Percentiles rank a stretch among this genome's conserved stretches.
Evolutionary conservation across 1,140 invertebrate genomes (phyloP).

Genomic region (Condylostylus longicornis): DNA sequence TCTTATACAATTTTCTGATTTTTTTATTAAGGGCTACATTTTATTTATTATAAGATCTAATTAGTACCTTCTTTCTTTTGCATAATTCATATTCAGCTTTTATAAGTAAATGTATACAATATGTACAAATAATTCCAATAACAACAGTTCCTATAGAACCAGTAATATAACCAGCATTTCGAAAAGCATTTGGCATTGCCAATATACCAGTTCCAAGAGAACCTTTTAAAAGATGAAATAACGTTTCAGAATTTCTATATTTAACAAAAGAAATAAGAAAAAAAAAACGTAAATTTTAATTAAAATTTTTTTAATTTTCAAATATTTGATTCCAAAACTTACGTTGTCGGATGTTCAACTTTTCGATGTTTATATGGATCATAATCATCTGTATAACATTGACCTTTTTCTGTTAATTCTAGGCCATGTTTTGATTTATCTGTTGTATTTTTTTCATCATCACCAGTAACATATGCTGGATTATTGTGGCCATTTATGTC

Average conservation of each 20-base stretch:
- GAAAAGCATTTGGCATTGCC: constrained; percentile 75
- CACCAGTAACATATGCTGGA: constrained; percentile 22
- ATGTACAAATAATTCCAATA: constrained; percentile 60
- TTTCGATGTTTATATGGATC: constrained; percentile 47
- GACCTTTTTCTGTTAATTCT: constrained; percentile 35
- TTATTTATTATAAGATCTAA: not conserved
- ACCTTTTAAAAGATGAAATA: constrained; percentile 69
- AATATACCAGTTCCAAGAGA: constrained; percentile 81
- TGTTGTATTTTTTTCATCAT: constrained; percentile 11
- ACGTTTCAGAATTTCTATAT: constrained; percentile 56
- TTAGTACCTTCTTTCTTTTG: constrained; percentile 39
- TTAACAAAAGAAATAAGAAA: not conserved
- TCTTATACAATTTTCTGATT: too few relatives aligned
- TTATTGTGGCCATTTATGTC: constrained; percentile 30
- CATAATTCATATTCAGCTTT: constrained; percentile 52
- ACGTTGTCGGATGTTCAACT: constrained; percentile 56
- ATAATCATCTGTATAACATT: constrained; percentile 36
- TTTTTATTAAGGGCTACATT: not conserved
- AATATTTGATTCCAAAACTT: constrained; percentile 25
- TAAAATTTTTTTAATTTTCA: not conserved
- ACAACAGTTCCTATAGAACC: constrained; percentile 50
- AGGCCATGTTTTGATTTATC: constrained; percentile 24
- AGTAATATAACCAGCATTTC: constrained; percentile 54
- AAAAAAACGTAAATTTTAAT: constrained; percentile 1
- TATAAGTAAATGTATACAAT: constrained; percentile 63